Evolutionary conservation across 2,888 invertebrate species (phyloP).

Genomic region (Lamellibrachia columna): DNA sequence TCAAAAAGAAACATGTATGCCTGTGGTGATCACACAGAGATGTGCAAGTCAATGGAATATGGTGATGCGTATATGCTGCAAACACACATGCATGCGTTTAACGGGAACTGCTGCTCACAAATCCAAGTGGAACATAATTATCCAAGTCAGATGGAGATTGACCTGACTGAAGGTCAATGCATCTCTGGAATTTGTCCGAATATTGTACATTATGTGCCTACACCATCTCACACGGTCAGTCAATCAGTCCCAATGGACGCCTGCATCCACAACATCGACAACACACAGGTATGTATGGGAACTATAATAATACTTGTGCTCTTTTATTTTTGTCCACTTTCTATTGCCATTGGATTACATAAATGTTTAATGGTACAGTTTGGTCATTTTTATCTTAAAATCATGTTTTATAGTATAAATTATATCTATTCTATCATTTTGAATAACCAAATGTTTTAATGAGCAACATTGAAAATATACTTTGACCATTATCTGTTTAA

Average conservation of each 20-base stretch:
- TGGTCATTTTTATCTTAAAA: too few species aligned
- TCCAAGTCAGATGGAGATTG: not conserved
- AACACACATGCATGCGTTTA: not conserved
- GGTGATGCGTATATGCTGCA: not conserved
- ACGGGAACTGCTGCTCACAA: not conserved
- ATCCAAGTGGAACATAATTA: constrained; percentile 3
- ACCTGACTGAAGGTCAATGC: not conserved
- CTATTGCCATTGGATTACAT: too few species aligned
- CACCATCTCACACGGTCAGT: not conserved
- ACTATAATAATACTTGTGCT: too few species aligned
- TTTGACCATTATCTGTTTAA: too few species aligned
- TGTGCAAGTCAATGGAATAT: not conserved
- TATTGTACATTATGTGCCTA: not conserved
- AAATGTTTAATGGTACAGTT: too few species aligned
- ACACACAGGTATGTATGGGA: not conserved
- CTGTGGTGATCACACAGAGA: not conserved
- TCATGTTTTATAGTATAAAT: too few species aligned
- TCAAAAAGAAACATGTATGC: not conserved
- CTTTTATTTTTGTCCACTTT: too few species aligned
- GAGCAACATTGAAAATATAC: too few species aligned
- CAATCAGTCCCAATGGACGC: not conserved
- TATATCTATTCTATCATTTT: too few species aligned
- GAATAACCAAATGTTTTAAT: too few species aligned
- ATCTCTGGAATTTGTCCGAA: not conserved
- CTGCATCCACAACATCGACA: constrained; percentile 11